These are phyloP conservation scores for Drosophila mettleri DNA, from an alignment of 2,888 invertebrate genomes.

Conservation along the genomic window DNA sequence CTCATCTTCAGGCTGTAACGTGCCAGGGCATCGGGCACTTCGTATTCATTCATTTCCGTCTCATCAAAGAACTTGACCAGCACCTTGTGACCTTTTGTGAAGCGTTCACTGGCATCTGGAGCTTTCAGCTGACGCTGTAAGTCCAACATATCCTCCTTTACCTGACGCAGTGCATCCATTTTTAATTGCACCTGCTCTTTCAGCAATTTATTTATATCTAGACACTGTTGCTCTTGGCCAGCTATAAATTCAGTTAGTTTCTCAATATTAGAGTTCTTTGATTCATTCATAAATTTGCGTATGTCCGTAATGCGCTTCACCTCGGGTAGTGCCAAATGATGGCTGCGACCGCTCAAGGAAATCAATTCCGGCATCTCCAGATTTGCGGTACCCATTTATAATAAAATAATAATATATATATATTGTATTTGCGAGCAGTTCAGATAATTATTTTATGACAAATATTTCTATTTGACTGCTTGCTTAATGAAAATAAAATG, in stretches of 20 bases:
- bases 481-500: too few species aligned
- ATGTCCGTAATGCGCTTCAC: conserved; percentile 43
- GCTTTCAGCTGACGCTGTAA: conserved; percentile 30
- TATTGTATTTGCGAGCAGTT: background rate
- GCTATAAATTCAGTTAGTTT: conserved; percentile 14
- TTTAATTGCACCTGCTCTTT: conserved; percentile 31
- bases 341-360: conserved; percentile 2
- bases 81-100: conserved; percentile 6
- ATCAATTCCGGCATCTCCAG: conserved; percentile 18
- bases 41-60: conserved; percentile 28
- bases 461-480: background rate
- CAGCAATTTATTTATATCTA: conserved; percentile 18
- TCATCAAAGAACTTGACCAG: conserved; percentile 51
- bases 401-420: background rate
- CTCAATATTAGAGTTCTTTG: conserved; percentile 12
- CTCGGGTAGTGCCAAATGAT: conserved; percentile 37
- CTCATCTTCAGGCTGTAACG: conserved; percentile 46
- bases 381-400: conserved; percentile 9
- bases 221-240: conserved; percentile 35
- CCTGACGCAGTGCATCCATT: conserved; percentile 22
- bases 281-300: conserved; percentile 32
- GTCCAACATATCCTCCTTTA: conserved; percentile 46
- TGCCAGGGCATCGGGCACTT: conserved; percentile 35
- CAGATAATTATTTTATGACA: background rate
- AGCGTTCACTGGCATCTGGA: conserved; percentile 5